These are phyloP conservation scores for Grapholita molesta DNA, from an alignment of 1,140 invertebrate species.

Conservation along the genomic window DNA sequence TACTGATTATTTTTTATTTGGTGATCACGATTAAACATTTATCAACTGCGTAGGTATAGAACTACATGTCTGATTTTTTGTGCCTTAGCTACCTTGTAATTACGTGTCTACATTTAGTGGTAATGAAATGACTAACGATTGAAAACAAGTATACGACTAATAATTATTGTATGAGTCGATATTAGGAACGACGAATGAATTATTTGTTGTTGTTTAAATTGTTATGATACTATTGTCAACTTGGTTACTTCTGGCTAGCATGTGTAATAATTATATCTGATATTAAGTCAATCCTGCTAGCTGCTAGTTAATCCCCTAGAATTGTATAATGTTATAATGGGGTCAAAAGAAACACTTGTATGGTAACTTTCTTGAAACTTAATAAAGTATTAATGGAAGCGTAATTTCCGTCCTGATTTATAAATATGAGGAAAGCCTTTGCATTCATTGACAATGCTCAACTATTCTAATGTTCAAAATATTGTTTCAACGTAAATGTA, in stretches of 20 bases:
- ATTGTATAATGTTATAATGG: no score
- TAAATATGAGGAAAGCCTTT: neutral
- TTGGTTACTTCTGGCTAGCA: neutral
- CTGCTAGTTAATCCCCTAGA: neutral
- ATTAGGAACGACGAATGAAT: neutral
- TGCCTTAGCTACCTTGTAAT: slow-evolving; percentile 4
- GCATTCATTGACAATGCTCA: neutral
- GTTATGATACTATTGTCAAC: neutral
- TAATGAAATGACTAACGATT: neutral
- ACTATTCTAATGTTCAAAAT: neutral
- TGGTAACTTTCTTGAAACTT: neutral
- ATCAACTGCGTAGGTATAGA: neutral
- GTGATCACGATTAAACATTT: neutral
- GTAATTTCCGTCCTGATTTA: no score
- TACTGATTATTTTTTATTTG: neutral
- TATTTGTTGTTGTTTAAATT: neutral
- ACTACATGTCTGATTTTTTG: neutral
- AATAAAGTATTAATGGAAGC: neutral
- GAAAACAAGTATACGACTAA: neutral
- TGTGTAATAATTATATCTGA: neutral
- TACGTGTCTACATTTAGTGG: slow-evolving; percentile 1
- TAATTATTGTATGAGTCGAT: neutral
- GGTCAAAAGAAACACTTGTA: neutral
- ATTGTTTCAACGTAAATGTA: neutral
- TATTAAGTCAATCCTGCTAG: neutral